Conservation (phyloP, 1,140 invertebrate species). For the Pygmarrhopalites habei region DNA sequence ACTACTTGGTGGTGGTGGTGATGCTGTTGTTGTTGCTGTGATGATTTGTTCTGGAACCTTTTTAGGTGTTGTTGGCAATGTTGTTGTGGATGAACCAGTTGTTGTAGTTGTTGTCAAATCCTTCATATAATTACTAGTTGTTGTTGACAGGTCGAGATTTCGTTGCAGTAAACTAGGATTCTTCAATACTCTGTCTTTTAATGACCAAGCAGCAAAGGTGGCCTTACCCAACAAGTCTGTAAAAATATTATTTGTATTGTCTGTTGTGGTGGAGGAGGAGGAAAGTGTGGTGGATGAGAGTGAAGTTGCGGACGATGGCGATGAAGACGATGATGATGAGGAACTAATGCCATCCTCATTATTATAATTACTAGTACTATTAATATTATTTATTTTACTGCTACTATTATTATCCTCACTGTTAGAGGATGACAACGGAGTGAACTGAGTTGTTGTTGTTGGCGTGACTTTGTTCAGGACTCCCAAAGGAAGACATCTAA, state of each 20-base stretch:
- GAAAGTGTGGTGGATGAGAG: not conserved
- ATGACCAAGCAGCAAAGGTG: not conserved
- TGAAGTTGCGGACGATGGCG: not conserved
- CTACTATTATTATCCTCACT: not conserved
- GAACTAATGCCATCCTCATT: too few relatives aligned
- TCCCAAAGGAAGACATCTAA: conserved; percentile 18
- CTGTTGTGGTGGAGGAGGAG: not conserved
- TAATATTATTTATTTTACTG: not conserved
- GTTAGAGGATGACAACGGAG: not conserved
- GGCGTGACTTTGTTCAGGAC: conserved; percentile 17
- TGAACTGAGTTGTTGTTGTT: not conserved
- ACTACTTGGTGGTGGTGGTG: not conserved
- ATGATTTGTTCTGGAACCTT: not conserved
- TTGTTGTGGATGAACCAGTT: not conserved
- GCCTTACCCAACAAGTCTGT: not conserved
- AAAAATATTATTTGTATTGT: not conserved
- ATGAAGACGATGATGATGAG: too few relatives aligned
- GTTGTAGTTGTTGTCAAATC: not conserved
- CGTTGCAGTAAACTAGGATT: too few relatives aligned
- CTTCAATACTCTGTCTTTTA: not conserved
- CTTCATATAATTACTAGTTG: too few relatives aligned
- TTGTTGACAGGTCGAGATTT: too few relatives aligned
- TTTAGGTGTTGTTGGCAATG: not conserved
- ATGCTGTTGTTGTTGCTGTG: not conserved
- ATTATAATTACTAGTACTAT: too few relatives aligned